phyloP scores from a whole-genome alignment of 2,113 vertebrate genomes.

The Nothobranchius kuhntae region DNA sequence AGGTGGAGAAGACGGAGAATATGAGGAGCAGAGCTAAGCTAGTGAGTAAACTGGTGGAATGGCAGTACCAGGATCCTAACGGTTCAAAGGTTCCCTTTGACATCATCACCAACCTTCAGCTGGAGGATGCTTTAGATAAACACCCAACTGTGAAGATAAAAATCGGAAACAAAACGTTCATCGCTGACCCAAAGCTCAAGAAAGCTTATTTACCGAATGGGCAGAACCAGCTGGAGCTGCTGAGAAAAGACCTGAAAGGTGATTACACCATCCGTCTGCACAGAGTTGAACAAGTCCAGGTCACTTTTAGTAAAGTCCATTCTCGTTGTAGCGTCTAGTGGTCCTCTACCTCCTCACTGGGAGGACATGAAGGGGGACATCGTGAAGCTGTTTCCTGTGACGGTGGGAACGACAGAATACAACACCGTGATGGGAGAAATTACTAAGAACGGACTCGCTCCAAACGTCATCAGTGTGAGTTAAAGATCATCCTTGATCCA shows the following conservation, averaged over 20 bases:
- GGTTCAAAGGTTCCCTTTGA: constrained; percentile 64
- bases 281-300: neutral
- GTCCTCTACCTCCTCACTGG: constrained; percentile 77
- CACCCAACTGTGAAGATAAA: constrained; percentile 46
- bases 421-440: constrained; percentile 51
- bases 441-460: constrained; percentile 23
- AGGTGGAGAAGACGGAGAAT: constrained; percentile 64
- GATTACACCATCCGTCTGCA: neutral
- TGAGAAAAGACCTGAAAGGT: constrained; percentile 65
- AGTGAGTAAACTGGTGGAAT: constrained; percentile 74
- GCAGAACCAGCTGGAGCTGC: constrained; percentile 26
- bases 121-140: constrained; percentile 79
- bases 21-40: constrained; percentile 68
- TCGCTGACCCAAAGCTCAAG: neutral
- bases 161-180: constrained; percentile 64
- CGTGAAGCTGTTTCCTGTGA: constrained; percentile 61
- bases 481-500: too few relatives aligned
- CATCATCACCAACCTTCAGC: constrained; percentile 72
- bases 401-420: constrained; percentile 62
- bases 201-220: constrained; percentile 7
- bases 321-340: neutral
- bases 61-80: constrained; percentile 68
- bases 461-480: constrained; percentile 61
- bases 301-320: too few relatives aligned
- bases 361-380: constrained; percentile 73